phyloP scores from a whole-genome alignment of 2,113 vertebrate genomes.

The Ellobius talpinus region DNA sequence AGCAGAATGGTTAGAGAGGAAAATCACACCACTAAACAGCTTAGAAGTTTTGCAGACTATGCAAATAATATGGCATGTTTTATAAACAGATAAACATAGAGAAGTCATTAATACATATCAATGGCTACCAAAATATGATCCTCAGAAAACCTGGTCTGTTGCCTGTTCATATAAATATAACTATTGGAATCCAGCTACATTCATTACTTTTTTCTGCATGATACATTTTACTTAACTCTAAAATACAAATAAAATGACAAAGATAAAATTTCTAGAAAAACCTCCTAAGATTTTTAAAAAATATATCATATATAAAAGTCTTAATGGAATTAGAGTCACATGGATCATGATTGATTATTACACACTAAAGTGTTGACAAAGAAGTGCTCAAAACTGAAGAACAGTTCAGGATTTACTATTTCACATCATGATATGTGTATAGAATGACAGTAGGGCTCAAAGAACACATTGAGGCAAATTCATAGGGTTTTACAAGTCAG shows the following conservation, averaged over 20 bases:
- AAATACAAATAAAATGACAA: neutral
- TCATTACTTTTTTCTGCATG: conserved; percentile 29
- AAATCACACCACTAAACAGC: neutral
- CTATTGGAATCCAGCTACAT: conserved; percentile 43
- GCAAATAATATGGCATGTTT: conserved; percentile 43
- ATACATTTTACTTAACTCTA: neutral
- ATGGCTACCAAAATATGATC: conserved; percentile 36
- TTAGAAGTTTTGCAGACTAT: conserved; percentile 48
- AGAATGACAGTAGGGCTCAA: neutral
- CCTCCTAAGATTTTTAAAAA: neutral
- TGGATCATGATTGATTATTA: neutral
- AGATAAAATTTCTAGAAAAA: conserved; percentile 9
- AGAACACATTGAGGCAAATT: neutral
- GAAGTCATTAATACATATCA: conserved; percentile 65
- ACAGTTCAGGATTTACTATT: neutral
- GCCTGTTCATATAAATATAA: conserved; percentile 32
- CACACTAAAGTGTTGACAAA: neutral
- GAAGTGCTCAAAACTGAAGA: neutral
- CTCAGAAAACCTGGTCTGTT: conserved; percentile 27
- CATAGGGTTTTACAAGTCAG: neutral
- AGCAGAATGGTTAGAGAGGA: conserved; percentile 17
- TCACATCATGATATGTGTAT: neutral
- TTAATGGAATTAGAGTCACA: neutral
- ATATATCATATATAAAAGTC: neutral
- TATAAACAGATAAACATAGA: conserved; percentile 42